These are phyloP conservation scores for Malurus melanocephalus DNA, from an alignment of 2,113 vertebrate genomes.

Conservation along the genomic window DNA sequence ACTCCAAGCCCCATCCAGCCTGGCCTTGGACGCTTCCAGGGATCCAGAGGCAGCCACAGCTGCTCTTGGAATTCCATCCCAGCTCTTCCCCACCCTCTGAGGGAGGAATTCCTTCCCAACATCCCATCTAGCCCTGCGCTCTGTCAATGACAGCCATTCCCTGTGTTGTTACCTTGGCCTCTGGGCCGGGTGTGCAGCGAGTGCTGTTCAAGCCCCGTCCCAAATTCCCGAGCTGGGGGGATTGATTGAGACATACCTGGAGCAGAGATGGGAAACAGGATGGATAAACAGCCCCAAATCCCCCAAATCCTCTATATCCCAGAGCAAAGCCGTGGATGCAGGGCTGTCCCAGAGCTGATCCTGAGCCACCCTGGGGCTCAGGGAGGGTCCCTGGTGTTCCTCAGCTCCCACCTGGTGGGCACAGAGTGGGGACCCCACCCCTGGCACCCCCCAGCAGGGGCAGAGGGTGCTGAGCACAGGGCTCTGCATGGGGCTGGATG, in stretches of 20 bases:
- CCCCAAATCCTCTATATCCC: fast-evolving
- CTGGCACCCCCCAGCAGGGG: background rate
- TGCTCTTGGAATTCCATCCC: background rate
- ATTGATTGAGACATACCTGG: background rate
- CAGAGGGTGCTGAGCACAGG: background rate
- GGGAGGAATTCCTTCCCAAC: background rate
- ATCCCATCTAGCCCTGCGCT: background rate
- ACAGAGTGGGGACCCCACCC: background rate
- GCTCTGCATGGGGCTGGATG: background rate
- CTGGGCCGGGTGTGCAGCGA: background rate
- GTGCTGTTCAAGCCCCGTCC: background rate
- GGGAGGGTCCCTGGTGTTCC: background rate
- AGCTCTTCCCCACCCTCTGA: background rate
- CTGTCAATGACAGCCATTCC: background rate
- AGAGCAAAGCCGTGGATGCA: background rate
- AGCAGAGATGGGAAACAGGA: background rate
- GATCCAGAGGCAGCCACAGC: background rate
- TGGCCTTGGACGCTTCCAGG: background rate
- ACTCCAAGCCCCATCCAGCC: background rate
- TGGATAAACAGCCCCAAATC: fast-evolving
- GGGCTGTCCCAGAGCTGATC: background rate
- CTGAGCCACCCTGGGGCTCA: background rate
- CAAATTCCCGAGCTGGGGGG: background rate
- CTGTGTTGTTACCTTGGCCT: background rate
- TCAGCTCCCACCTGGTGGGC: background rate